Evolutionary conservation across 1,140 invertebrate species (phyloP), one percentile per base, ranked within the genome.

Genomic region (Eriocheir sinensis): DNA sequence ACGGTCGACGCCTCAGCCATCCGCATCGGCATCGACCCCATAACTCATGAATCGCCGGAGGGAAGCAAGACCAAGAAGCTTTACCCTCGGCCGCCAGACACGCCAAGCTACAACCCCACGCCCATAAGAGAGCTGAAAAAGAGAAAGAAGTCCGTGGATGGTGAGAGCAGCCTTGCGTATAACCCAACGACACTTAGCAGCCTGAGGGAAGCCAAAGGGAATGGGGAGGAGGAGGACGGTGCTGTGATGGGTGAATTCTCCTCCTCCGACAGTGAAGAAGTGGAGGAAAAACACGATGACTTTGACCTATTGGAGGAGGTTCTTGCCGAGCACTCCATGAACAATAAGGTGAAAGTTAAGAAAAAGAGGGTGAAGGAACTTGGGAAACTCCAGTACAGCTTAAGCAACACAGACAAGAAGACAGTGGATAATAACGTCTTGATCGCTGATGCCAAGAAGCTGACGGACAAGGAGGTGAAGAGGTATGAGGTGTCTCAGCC

Each of bases 61-160:
- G 83, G 36, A 79, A 36, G 72, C 34, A 94, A 93, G 81, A 38
- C 32, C 12, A 92, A 95, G 41, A 93, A 93, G 40, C 85, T 90
- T 9, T 96, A 96, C 83, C 85, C 60, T 53, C 93, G 95, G 34
- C 96, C 96, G n/a, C 93, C 96, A 17, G 95, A 91, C 17, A 95
- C 96, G 21, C 97, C 97, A 89, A 96, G 96, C 92, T 98, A 98
- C 95, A 98, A 97, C 96, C 97, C 97, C 21, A 98, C 97, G 0
- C 97, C 97, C 0, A 97, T 98, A 95, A 96, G 97, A 21, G 97
- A 97, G 96, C 95, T 98, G 12, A 97, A 97, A 95, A 97, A 97
- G 89, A 96, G 88, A 44, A 96, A 95, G 81, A 86, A 93, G 44
- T 94, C 94, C 32, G 40, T 44, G 4, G 94, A 94, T 34, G 60